Evolutionary conservation across 2,888 invertebrate genomes (phyloP), one percentile per base, ranked within the genome.

Genomic region (Agonopterix heracliana): DNA sequence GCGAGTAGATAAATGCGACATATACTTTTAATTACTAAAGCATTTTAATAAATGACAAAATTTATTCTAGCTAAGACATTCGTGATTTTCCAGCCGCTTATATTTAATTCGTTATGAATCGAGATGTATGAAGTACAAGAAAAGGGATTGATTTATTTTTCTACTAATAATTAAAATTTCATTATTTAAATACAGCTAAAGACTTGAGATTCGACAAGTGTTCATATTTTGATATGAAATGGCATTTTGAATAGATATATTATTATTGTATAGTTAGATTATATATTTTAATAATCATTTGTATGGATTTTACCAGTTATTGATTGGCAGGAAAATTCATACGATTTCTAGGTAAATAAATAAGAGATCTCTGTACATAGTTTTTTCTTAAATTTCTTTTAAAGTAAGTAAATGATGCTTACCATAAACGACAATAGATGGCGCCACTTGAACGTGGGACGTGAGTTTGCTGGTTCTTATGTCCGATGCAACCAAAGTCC

Each of bases 211-310:
- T 45, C 9, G 10, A 38, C 50, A 69, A 67, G 75, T 78, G 73
- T 77, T 78, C 73, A 72, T 77, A 77, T 75, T 79, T 78, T 73
- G 62, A 61, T 70, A 68, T 59, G 46, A 51, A 47, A 55, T 54
- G 53, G 56, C 55, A 61, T 63, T 64, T 66, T 64, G 47, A 56
- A 42, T 47, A 46, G 49, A 48, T 54, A 57, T 53, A 54, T 54
- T 45, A 41, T 41, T 12, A 41, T 50, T 57, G 46, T 50, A 53
- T 51, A 54, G 43, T 46, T 51, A 49, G 49, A 11, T 57, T 48
- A 48, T 52, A 47, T 54, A 52, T 57, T 53, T 49, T 46, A 49
- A 26, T 26, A 26, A 12, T 46, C 0, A 45, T 26, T 46, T 47
- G 43, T 47, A 36, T 47, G 42, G n/a, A 47, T 46, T 46, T 46